Evolutionary conservation across 2,888 invertebrate species (phyloP), one percentile per base, ranked within the genome.

Genomic region (Agriopis aurantiaria): DNA sequence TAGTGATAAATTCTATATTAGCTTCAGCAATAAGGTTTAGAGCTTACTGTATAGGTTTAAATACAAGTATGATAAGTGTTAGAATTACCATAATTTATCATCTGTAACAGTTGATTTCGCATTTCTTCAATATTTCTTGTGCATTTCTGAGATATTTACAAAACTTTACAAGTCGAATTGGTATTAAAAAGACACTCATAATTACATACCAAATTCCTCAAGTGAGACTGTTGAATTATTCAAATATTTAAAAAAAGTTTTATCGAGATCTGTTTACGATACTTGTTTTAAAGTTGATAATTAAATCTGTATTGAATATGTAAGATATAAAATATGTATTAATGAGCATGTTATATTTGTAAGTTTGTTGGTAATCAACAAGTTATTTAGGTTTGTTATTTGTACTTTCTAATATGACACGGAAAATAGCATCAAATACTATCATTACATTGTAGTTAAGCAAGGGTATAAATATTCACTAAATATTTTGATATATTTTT

Each of bases 401-500:
- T 55, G 52, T 65, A 56, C 23, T 59, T 46, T 33, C 9, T 23
- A 12, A 63, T 51, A 43, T 59, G 49, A 14, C 3, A 8, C 56
- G n/a, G 57, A 53, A 43, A 53, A 63, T 59, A 60, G 59, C 11
- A 45, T 59, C 43, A 59, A 41, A 58, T 49, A 61, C 23, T 53
- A 23, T 23, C 23, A 40, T 52, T 69, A 52, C 56, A 52, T 58
- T 68, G n/a, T 68, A 65, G 23, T 12, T 55, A 67, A 66, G 53
- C 48, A 40, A 69, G 33, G 61, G 59, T 70, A 63, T 63, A 67
- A 49, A 67, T 65, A 65, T 58, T 48, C 58, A 65, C 49, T 60
- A 17, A 61, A 69, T 63, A 70, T 70, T 70, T 70, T 64, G 55
- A 66, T 67, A 71, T 55, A 71, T 63, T 67, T 70, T 71, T 71